Conservation (phyloP, 2,797 vertebrate genomes). For the Anguilla marmorata region DNA sequence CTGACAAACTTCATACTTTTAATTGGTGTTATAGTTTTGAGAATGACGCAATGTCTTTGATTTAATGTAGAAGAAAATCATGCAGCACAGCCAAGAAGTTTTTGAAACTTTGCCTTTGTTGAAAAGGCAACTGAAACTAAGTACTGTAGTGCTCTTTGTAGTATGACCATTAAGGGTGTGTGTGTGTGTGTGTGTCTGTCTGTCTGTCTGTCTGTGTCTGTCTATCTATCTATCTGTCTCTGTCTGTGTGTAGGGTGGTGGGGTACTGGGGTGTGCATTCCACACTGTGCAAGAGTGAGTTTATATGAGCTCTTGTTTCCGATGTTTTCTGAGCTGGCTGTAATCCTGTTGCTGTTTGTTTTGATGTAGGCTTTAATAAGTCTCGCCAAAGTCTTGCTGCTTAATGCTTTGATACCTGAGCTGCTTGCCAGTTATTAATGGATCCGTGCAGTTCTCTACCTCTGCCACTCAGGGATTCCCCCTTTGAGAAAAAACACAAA, state of each 20-base stretch:
- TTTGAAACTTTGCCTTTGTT: background rate
- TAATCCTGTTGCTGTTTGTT: constrained; percentile 6
- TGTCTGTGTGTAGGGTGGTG: background rate
- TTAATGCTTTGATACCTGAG: background rate
- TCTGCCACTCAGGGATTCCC: background rate
- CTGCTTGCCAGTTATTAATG: background rate
- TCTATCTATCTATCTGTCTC: too few relatives aligned
- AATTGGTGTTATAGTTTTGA: background rate
- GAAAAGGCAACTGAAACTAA: background rate
- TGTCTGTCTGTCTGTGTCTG: background rate
- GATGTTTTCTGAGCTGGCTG: background rate
- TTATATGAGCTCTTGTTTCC: background rate
- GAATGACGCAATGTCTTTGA: background rate
- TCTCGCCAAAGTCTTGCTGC: background rate
- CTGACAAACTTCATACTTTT: background rate
- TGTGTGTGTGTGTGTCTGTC: background rate
- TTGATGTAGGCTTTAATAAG: constrained; percentile 6
- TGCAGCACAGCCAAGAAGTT: background rate
- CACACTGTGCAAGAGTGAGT: background rate
- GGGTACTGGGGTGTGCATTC: background rate
- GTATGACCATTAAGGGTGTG: background rate
- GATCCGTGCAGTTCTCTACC: background rate
- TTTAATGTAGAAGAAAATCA: background rate
- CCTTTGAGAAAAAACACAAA: background rate
- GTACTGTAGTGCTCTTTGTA: background rate